Evolutionary conservation across 2,888 invertebrate species (phyloP), one percentile per base, ranked within the genome.

Genomic region (Pyrgus malvae): DNA sequence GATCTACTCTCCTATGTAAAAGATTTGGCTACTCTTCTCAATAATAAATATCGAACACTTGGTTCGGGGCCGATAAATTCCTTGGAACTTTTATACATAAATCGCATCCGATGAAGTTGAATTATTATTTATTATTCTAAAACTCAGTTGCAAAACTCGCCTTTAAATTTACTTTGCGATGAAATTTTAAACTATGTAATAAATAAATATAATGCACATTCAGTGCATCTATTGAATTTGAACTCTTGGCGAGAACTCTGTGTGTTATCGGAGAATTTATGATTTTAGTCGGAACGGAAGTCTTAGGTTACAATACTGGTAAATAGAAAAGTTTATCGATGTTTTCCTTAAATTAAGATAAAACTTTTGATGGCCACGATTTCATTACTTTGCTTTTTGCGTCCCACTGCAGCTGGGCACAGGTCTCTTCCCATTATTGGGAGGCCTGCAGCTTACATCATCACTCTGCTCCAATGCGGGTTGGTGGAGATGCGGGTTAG

Each of bases 71-170:
- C 53, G 53, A 53, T 53, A 53, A 45, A 45, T 53, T 45, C 44
- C 45, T 45, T 53, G 38, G 38, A 53, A 53, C 45, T 53, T 53
- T 45, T 16, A 19, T 45, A 38, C 53, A 53, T 53, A 53, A 53
- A 53, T 45, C 45, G 45, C 14, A 29, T 37, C 27, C 38, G 45
- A 29, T 37, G 38, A 37, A 25, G 29, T 45, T 45, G 45, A 45
- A 53, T 53, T 45, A 53, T 53, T 53, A 45, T 53, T 53, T 53
- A 51, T 51, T 53, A 53, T 53, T 53, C 53, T 53, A 27, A 53
- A 53, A 45, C 45, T 53, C 45, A 53, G 16, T 53, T 45, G 45
- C 45, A 53, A 53, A 44, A 29, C 44, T 21, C 21, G 37, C 33
- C 29, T 45, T 45, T 53, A 45, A 45, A 45, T 53, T 45, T 38